Evolutionary conservation across 2,113 vertebrate genomes (phyloP), one percentile per base, ranked within the genome.

Genomic region (Pithys albifrons): DNA sequence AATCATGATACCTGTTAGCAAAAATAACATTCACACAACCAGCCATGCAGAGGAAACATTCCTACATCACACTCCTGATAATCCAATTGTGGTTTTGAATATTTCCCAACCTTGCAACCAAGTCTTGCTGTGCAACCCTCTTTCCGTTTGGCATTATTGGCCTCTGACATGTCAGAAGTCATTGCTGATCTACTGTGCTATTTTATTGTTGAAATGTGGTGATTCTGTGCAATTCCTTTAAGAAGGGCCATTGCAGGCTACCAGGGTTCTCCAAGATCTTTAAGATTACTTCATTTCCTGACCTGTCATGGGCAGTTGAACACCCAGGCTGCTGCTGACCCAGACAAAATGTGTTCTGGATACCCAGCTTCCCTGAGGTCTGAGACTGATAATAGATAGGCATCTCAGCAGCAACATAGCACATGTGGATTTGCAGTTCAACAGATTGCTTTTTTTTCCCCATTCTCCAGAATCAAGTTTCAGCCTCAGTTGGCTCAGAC

Each of bases 251-350:
- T 52, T 76, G 61, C 39, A 93, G 52, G 19, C 48, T 89, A 81
- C 15, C 20, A 35, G 57, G 6, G 11, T 54, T 72, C 73, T 93
- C n/a, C 45, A 64, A 77, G 58, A 70, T 55, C 28, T 89, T 84
- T 61, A 48, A 37, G 10, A 57, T 89, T 27, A 77, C 70, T 92
- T 82, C 31, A 74, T 94, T 95, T 93, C 65, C 86, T 94, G 70
- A 79, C 18, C 45, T 46, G 73, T 89, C 48, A 72, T 0, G 0
- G 39, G 48, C 77, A 73, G 73, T 14, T 80, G 61, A 78, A 69
- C 57, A 65, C 15, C 25, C 83, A 87, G 69, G 28, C 71, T 85
- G 59, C 29, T 37, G 41, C 79, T 0, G 0, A 49, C n/a, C 28
- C 37, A 65, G n/a, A 54, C 45, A 43, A 64, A 31, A 61, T 7